Conservation (phyloP, 2,113 vertebrate species). For the Calidris pugnax region DNA sequence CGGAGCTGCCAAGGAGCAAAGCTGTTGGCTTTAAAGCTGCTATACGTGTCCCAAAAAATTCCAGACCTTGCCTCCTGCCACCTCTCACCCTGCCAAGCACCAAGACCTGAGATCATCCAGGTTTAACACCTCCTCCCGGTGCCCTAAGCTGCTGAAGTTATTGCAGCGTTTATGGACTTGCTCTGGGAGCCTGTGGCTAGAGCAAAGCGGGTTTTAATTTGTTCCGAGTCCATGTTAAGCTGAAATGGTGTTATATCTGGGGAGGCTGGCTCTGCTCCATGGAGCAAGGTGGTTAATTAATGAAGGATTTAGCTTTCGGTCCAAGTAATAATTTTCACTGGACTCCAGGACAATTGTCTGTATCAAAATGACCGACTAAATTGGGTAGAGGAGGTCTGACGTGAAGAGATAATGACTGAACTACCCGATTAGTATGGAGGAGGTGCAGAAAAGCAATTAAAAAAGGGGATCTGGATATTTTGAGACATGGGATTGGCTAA, state of each 20-base stretch:
- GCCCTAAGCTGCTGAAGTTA: neutral
- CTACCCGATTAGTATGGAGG: neutral
- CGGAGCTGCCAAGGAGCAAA: neutral
- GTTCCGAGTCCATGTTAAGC: neutral
- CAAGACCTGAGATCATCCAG: neutral
- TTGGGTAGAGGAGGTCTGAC: constrained; percentile 34
- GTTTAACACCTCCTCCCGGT: neutral
- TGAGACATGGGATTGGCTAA: neutral
- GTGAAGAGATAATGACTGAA: constrained; percentile 56
- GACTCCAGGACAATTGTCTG: neutral
- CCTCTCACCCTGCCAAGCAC: neutral
- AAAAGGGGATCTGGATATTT: constrained; percentile 42
- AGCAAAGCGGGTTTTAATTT: constrained; percentile 8
- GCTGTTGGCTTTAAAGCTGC: neutral
- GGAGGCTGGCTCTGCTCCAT: neutral
- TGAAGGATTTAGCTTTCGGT: constrained; percentile 42
- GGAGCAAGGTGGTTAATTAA: constrained; percentile 52
- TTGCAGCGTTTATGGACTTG: neutral
- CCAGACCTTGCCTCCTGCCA: neutral
- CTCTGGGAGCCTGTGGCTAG: neutral
- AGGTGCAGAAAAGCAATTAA: constrained; percentile 60
- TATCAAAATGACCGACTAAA: constrained; percentile 43
- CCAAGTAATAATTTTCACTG: constrained; percentile 29
- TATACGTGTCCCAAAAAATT: accelerated
- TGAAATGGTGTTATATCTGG: neutral